Evolutionary conservation across 2,113 vertebrate species (phyloP).

Genomic region (Tychaedon coryphoeus): DNA sequence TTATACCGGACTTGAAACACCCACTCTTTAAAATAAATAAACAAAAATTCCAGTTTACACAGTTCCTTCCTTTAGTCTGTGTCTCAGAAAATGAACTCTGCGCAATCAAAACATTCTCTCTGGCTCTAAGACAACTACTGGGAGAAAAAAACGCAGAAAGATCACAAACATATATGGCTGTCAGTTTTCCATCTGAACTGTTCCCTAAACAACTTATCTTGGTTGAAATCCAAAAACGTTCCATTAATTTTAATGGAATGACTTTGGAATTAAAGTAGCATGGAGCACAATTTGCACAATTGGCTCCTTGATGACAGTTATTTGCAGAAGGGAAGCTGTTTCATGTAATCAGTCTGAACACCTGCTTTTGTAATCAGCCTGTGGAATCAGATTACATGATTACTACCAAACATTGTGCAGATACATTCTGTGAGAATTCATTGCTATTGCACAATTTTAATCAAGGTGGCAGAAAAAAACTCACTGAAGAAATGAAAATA

Average conservation of each 20-base stretch:
- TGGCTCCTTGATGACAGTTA: not conserved
- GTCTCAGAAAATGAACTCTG: not conserved
- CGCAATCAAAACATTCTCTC: not conserved
- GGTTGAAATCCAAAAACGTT: not conserved
- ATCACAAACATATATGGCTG: not conserved
- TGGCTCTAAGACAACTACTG: not conserved
- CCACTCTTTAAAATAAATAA: not conserved
- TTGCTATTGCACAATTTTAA: slow-evolving; percentile 15
- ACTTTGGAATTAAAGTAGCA: slow-evolving; percentile 6
- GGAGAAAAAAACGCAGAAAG: not conserved
- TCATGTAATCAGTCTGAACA: not conserved
- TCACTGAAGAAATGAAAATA: not conserved
- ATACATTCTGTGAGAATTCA: not conserved
- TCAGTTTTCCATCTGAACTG: not conserved
- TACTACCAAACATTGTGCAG: slow-evolving; percentile 1
- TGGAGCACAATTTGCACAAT: not conserved
- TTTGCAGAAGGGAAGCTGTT: slow-evolving; percentile 20
- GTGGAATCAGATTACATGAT: slow-evolving; percentile 30
- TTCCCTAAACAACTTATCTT: not conserved
- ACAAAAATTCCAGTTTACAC: not conserved
- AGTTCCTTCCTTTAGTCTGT: not conserved
- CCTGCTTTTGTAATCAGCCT: slow-evolving; percentile 40
- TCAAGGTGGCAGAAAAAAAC: not conserved
- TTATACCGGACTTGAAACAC: not conserved
- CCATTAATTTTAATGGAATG: slow-evolving; percentile 1